Conservation (phyloP, 2,113 vertebrate species). For the Lynx canadensis region DNA sequence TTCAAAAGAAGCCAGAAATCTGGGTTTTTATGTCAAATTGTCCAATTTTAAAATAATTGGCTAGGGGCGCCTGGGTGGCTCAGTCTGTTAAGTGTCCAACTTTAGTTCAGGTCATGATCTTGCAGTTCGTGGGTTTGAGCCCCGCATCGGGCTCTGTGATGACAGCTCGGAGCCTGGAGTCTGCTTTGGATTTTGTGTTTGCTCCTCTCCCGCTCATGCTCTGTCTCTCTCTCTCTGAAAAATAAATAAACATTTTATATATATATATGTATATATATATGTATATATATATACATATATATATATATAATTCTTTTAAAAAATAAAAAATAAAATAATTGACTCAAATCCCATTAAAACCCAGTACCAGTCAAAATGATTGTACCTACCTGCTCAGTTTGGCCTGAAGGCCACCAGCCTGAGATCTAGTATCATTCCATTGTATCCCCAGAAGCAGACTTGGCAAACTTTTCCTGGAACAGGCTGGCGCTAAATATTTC, state of each 20-base stretch:
- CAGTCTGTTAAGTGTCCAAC: too few species aligned
- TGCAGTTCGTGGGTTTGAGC: too few species aligned
- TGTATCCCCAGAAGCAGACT: background rate
- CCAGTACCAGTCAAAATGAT: background rate
- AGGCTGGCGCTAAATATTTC: background rate
- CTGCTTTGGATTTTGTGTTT: too few species aligned
- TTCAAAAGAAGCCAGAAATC: conserved; percentile 26
- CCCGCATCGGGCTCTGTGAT: too few species aligned
- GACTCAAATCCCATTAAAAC: background rate
- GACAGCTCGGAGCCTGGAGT: too few species aligned
- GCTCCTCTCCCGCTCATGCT: too few species aligned
- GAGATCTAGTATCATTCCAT: background rate
- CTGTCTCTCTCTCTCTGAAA: too few species aligned
- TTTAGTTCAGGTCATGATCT: too few species aligned
- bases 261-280: too few species aligned
- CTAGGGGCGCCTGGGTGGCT: background rate
- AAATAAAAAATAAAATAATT: background rate
- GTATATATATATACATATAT: too few species aligned
- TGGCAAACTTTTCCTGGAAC: background rate
- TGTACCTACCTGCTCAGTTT: background rate
- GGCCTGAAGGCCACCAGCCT: background rate
- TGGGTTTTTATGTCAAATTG: background rate
- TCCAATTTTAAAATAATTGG: background rate
- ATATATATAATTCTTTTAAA: too few species aligned
- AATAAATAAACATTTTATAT: too few species aligned